Conservation (phyloP, 64 coral and sea anemone species). For the Montipora sp. region DNA sequence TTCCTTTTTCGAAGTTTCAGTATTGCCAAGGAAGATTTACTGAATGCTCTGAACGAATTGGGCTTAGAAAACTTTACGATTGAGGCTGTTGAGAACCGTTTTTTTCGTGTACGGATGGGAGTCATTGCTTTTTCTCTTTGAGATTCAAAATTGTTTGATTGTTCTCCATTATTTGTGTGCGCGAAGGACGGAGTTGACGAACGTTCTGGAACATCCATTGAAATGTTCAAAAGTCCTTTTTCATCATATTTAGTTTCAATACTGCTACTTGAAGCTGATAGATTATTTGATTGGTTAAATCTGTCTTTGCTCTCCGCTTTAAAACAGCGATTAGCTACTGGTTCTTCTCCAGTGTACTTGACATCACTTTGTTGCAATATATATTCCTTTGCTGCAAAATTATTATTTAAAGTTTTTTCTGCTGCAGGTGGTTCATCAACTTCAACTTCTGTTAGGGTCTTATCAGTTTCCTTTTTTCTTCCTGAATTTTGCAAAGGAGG, state of each 20-base stretch:
- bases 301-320: background rate
- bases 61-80: conserved; percentile 2
- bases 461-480: background rate
- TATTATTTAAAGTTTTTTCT: background rate
- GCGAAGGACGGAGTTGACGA: background rate
- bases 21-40: conserved; percentile 19
- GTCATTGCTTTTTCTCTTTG: background rate
- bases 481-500: conserved; percentile 5
- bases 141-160: background rate
- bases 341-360: background rate
- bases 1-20: conserved; percentile 32
- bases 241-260: background rate
- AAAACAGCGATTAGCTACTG: background rate
- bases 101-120: background rate
- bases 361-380: background rate
- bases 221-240: background rate
- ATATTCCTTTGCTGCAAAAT: background rate
- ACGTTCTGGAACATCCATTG: background rate
- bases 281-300: background rate
- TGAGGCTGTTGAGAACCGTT: conserved; percentile 12
- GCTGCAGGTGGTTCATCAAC: background rate
- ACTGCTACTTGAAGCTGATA: background rate
- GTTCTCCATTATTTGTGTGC: background rate
- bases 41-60: conserved; percentile 35
- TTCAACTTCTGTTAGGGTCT: background rate